phyloP scores from a whole-genome alignment of 2,797 vertebrate species.

The Mus spretus region DNA sequence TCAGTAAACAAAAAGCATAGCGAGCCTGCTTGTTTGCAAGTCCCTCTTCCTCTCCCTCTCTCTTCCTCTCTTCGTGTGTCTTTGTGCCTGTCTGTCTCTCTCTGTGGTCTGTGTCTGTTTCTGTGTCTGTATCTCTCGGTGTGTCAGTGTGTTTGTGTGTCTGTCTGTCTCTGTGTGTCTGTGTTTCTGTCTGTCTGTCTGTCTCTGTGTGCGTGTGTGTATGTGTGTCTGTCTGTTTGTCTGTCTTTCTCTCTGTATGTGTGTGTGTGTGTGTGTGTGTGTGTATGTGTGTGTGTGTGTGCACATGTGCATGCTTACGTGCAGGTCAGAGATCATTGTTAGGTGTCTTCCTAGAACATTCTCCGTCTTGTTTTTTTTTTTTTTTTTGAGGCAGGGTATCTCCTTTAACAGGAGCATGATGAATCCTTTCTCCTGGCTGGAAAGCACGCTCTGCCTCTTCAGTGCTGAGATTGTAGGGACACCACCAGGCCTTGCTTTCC shows the following conservation, averaged over 20 bases:
- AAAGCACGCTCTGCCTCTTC: not conserved
- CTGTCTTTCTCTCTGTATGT: not conserved
- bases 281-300: not conserved
- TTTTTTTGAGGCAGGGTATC: not conserved
- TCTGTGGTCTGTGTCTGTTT: not conserved
- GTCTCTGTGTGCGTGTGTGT: not conserved
- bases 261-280: not conserved
- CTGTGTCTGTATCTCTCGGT: too few species aligned
- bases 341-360: not conserved
- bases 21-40: not conserved
- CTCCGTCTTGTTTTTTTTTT: not conserved
- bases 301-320: not conserved
- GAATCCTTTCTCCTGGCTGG: not conserved
- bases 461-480: not conserved
- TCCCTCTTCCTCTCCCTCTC: too few species aligned
- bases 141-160: too few species aligned
- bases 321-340: not conserved
- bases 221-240: not conserved
- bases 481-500: not conserved
- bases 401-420: not conserved
- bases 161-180: too few species aligned
- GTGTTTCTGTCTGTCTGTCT: not conserved
- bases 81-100: not conserved
- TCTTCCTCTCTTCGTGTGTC: too few species aligned
- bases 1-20: too few species aligned